Evolutionary conservation across 2,113 vertebrate species (phyloP).

Genomic region (Eubucco bourcierii): DNA sequence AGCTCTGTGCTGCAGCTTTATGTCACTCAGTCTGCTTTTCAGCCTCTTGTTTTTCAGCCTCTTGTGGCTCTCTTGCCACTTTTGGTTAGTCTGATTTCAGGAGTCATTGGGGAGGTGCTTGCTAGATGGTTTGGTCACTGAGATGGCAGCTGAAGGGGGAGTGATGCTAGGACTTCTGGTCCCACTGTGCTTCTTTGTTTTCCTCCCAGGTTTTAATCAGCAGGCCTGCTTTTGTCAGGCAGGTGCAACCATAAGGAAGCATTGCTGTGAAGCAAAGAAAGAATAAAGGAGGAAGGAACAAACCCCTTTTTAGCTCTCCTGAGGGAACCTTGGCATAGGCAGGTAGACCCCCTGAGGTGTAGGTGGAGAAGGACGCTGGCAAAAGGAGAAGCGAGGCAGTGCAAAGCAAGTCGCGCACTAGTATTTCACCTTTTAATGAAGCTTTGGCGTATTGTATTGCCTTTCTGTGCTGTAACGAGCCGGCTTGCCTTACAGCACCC

Average conservation of each 20-base stretch:
- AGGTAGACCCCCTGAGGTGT: neutral
- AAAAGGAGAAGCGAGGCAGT: neutral
- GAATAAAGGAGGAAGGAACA: neutral
- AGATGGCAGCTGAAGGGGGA: neutral
- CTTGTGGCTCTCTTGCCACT: neutral
- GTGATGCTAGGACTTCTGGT: neutral
- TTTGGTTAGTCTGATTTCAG: neutral
- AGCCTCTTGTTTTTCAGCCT: neutral
- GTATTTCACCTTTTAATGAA: neutral
- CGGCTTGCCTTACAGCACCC: neutral
- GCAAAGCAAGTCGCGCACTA: neutral
- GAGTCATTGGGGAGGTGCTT: neutral
- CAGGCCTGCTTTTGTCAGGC: neutral
- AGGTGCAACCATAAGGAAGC: neutral
- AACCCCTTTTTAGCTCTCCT: neutral
- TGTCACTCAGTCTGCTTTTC: neutral
- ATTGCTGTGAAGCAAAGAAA: neutral
- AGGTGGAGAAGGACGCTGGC: neutral
- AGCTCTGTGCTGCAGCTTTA: neutral
- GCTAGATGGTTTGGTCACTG: neutral
- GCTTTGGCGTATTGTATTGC: neutral
- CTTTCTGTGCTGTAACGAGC: neutral
- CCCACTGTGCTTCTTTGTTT: neutral
- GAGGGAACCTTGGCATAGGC: neutral
- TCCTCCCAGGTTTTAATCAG: rapidly evolving